Conservation (phyloP, 2,888 invertebrate genomes). For the Drosophila sordidapex region DNA sequence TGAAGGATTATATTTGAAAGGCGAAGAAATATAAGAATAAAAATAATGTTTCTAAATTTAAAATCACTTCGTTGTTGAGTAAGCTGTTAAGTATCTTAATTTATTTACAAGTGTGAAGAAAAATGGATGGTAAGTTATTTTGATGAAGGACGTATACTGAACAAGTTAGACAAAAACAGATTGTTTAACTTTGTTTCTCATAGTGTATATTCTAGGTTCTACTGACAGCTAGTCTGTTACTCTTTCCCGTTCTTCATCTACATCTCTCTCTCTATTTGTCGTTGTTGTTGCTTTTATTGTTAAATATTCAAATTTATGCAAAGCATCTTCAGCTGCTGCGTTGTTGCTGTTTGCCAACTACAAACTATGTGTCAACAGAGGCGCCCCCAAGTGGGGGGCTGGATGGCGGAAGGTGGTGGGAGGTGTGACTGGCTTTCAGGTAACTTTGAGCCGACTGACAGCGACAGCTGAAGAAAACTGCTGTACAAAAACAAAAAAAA, state of each 20-base stretch:
- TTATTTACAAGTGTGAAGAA: neutral
- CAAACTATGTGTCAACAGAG: constrained; percentile 75
- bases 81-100: neutral
- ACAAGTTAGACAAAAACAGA: neutral
- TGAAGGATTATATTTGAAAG: too few species aligned
- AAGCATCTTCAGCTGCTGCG: constrained; percentile 71
- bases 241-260: neutral
- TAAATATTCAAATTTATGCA: constrained; percentile 78
- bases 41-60: too few species aligned
- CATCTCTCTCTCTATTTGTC: constrained; percentile 24
- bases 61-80: too few species aligned
- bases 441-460: constrained; percentile 51
- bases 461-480: constrained; percentile 64
- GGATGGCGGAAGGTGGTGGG: neutral
- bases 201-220: constrained; percentile 23
- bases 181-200: constrained; percentile 4
- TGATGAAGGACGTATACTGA: neutral
- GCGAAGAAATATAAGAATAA: too few species aligned
- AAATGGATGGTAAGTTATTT: neutral
- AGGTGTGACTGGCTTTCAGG: constrained; percentile 28
- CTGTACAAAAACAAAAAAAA: constrained; percentile 10
- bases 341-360: constrained; percentile 65
- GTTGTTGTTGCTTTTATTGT: constrained; percentile 57
- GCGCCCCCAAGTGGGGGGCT: constrained; percentile 18
- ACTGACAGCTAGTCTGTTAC: neutral